A percentile compares a stretch with the other conserved stretches of the same genome.
Evolutionary conservation across 2,113 vertebrate genomes (phyloP).

Genomic region (Mystacornis crossleyi): DNA sequence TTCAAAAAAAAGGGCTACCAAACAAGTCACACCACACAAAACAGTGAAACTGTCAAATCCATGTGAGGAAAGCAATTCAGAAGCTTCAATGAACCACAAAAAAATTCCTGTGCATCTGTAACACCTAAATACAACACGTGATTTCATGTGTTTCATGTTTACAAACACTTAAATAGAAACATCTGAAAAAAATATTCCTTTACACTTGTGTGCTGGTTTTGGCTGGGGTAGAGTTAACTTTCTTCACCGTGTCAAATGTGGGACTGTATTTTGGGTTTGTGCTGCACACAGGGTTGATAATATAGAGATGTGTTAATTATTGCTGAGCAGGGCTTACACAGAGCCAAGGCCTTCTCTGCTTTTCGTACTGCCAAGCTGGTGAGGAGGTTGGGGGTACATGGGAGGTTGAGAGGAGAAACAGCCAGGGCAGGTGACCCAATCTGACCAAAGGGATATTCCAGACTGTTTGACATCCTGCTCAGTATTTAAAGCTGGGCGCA

Average conservation of each 20-base stretch:
- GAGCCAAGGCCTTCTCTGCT: not conserved
- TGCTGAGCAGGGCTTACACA: not conserved
- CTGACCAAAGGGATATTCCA: not conserved
- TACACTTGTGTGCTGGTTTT: not conserved
- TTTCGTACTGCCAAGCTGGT: accelerated
- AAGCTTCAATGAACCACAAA: not conserved
- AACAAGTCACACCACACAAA: not conserved
- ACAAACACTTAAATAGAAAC: not conserved
- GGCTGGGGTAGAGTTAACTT: not conserved
- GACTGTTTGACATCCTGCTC: not conserved
- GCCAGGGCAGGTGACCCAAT: not conserved
- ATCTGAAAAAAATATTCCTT: not conserved
- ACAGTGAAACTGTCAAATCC: not conserved
- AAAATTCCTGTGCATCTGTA: not conserved
- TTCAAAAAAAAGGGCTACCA: not conserved
- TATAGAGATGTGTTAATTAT: not conserved
- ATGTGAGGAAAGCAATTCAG: not conserved
- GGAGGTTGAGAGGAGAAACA: not conserved
- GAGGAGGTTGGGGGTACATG: too few relatives aligned
- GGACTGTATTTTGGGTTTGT: not conserved
- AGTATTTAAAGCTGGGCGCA: accelerated
- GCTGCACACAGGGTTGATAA: not conserved
- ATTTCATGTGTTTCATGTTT: not conserved
- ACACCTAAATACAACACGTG: not conserved
- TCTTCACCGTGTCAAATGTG: not conserved